Percentiles rank a stretch among this genome's conserved stretches.
phyloP scores from a whole-genome alignment of 2,888 invertebrate species.

The Priocnemis perturbator region DNA sequence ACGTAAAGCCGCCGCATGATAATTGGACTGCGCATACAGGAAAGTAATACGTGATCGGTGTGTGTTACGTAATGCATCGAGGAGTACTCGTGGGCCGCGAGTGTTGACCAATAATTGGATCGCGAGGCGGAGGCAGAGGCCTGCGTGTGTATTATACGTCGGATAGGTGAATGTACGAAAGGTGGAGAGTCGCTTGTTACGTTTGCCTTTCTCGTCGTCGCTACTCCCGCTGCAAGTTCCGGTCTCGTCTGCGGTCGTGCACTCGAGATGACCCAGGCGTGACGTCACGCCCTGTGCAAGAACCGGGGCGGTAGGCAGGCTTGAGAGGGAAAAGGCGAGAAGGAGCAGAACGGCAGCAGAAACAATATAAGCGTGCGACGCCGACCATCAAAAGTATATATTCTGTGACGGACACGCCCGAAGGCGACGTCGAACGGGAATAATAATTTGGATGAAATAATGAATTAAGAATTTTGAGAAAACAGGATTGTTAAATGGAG shows the following conservation, averaged over 20 bases:
- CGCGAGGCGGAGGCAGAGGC: neutral
- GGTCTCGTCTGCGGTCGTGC: slow-evolving; percentile 29
- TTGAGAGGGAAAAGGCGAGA: slow-evolving; percentile 6
- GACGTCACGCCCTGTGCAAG: slow-evolving; percentile 54
- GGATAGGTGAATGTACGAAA: slow-evolving; percentile 7
- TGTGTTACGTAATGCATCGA: too few relatives aligned
- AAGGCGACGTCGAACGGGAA: neutral
- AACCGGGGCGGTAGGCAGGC: slow-evolving; percentile 10
- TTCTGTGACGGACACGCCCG: neutral
- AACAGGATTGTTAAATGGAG: neutral
- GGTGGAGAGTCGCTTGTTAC: too few relatives aligned
- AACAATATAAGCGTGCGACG: slow-evolving; percentile 27
- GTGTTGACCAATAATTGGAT: too few relatives aligned
- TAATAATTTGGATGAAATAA: too few relatives aligned
- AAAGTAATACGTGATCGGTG: too few relatives aligned
- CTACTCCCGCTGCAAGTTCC: slow-evolving; percentile 40
- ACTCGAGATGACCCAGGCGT: slow-evolving; percentile 45
- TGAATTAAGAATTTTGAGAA: too few relatives aligned
- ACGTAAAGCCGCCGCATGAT: too few relatives aligned
- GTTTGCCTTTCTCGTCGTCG: slow-evolving; percentile 22
- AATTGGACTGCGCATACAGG: too few relatives aligned
- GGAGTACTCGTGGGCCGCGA: too few relatives aligned
- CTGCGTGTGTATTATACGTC: neutral
- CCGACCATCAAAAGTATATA: too few relatives aligned
- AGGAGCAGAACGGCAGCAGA: neutral